Conservation (phyloP, 2,888 invertebrate species). For the Trichopoda pennipes region DNA sequence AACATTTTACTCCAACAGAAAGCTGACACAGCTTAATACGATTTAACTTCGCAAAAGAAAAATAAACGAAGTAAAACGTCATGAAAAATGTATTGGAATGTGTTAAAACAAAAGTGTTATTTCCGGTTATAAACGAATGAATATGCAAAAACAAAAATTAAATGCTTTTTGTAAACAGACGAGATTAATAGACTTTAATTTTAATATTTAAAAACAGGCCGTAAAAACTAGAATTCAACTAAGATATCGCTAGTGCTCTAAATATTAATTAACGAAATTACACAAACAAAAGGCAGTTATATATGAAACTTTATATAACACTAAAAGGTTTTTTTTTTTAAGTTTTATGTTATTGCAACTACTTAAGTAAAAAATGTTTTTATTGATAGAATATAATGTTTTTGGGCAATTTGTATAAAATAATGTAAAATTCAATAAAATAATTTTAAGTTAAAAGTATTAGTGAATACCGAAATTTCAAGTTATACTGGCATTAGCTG, state of each 20-base stretch:
- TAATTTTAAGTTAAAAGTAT: too few relatives aligned
- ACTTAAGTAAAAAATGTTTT: too few relatives aligned
- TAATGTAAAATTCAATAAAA: too few relatives aligned
- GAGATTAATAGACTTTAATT: conserved; percentile 61
- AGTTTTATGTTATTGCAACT: too few relatives aligned
- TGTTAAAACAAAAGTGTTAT: conserved; percentile 67
- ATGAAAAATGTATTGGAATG: conserved; percentile 55
- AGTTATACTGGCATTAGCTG: too few relatives aligned
- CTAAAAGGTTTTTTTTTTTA: neutral
- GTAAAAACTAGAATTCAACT: neutral
- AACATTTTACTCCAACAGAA: conserved; percentile 5
- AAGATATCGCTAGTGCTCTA: conserved; percentile 15
- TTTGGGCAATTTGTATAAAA: too few relatives aligned
- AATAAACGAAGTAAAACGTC: conserved; percentile 36
- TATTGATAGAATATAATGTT: too few relatives aligned
- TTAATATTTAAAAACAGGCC: conserved; percentile 41
- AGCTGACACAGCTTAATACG: neutral
- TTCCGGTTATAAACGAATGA: conserved; percentile 61
- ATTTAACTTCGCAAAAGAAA: conserved; percentile 36
- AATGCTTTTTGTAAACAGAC: conserved; percentile 48
- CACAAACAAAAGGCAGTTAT: conserved; percentile 16
- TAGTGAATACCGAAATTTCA: too few relatives aligned
- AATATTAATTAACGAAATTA: neutral
- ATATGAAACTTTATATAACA: conserved; percentile 3
- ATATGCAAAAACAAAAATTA: conserved; percentile 5